phyloP scores from a whole-genome alignment of 2,113 vertebrate genomes.

The Aviceda subcristata region DNA sequence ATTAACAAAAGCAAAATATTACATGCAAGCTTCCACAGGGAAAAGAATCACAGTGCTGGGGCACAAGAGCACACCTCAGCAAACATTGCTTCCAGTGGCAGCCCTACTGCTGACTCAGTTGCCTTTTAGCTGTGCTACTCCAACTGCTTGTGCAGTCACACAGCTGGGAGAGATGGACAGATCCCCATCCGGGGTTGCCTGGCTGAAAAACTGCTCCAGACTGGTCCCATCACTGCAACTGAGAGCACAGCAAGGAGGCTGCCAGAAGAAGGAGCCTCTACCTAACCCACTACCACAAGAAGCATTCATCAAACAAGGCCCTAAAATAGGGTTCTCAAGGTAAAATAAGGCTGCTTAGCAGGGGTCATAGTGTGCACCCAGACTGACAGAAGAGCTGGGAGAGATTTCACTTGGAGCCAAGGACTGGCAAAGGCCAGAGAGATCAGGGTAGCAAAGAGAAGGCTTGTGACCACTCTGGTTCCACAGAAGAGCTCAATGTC shows the following conservation, averaged over 20 bases:
- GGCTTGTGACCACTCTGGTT: not conserved
- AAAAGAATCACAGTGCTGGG: not conserved
- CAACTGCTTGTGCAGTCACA: not conserved
- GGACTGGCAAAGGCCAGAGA: not conserved
- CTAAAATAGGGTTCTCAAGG: not conserved
- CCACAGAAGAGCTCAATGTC: not conserved
- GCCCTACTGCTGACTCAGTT: not conserved
- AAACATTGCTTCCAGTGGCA: not conserved
- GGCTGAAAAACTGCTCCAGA: not conserved
- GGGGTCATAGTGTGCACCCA: not conserved
- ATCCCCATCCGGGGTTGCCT: not conserved
- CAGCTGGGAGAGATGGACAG: fast-evolving
- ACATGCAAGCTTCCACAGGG: not conserved
- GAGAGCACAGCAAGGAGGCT: not conserved
- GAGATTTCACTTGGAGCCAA: not conserved
- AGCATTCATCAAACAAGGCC: not conserved
- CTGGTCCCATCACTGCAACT: not conserved
- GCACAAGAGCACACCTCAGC: not conserved
- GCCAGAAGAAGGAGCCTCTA: not conserved
- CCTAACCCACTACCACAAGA: not conserved
- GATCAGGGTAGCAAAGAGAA: not conserved
- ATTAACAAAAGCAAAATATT: not conserved
- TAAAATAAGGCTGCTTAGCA: not conserved
- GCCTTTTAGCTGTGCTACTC: not conserved
- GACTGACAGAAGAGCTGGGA: not conserved